Percentiles rank a stretch among this genome's conserved stretches.
phyloP scores from a whole-genome alignment of 2,888 invertebrate genomes.

The Cosmia trapezina region DNA sequence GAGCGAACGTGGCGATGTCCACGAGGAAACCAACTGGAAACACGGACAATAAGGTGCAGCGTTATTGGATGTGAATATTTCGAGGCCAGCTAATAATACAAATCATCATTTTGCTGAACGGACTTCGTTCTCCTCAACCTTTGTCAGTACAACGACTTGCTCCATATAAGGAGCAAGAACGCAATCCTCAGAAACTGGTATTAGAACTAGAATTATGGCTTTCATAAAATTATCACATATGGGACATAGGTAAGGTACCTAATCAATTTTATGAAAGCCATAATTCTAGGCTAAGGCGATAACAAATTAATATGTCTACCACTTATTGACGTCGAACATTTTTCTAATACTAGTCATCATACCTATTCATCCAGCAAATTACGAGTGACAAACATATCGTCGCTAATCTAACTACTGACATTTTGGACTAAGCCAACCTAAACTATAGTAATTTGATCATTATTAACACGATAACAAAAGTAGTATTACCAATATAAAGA shows the following conservation, averaged over 20 bases:
- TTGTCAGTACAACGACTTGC: background rate
- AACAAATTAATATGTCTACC: background rate
- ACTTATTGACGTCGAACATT: background rate
- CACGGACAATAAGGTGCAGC: background rate
- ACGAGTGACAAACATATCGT: background rate
- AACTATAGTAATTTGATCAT: too few relatives aligned
- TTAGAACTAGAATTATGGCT: too few relatives aligned
- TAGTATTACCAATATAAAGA: too few relatives aligned
- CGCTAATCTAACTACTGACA: too few relatives aligned
- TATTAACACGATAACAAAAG: too few relatives aligned
- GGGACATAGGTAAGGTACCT: too few relatives aligned
- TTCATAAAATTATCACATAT: too few relatives aligned
- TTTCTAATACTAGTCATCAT: too few relatives aligned
- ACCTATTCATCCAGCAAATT: background rate
- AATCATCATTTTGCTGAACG: background rate
- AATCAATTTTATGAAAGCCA: background rate
- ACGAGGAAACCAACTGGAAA: slow-evolving; percentile 74
- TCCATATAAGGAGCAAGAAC: too few relatives aligned
- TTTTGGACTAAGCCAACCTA: too few relatives aligned
- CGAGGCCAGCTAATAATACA: background rate
- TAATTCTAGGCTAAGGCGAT: background rate
- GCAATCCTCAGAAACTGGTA: too few relatives aligned
- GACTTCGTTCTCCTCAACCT: too few relatives aligned
- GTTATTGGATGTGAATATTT: background rate
- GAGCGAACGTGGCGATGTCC: slow-evolving; percentile 74